These are phyloP conservation scores for Drosophila setosimentum DNA, from an alignment of 2,888 invertebrate species.

Conservation along the genomic window DNA sequence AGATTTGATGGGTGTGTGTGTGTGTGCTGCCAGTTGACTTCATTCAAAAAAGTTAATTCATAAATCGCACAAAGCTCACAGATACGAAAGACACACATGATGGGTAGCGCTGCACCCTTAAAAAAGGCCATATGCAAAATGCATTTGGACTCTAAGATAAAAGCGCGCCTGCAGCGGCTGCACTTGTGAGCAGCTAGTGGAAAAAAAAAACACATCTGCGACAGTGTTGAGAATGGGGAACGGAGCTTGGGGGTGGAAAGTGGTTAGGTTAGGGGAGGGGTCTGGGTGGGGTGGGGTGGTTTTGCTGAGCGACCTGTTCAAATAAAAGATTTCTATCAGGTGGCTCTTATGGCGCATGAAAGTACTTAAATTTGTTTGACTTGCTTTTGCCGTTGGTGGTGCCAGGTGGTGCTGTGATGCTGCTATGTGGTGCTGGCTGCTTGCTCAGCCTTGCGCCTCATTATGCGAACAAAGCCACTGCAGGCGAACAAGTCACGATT, in stretches of 20 bases:
- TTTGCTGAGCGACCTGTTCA: constrained; percentile 39
- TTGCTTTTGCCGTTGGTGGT: constrained; percentile 56
- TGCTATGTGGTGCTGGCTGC: constrained; percentile 1
- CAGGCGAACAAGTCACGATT: constrained; percentile 30
- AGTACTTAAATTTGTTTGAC: constrained; percentile 80
- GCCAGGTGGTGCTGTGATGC: constrained; percentile 5
- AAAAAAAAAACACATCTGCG: constrained; percentile 26
- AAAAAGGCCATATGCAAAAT: constrained; percentile 57
- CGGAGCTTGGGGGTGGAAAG: background rate
- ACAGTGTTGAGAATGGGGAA: background rate
- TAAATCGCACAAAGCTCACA: constrained; percentile 78
- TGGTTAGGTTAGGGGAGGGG: background rate
- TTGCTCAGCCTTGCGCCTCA: constrained; percentile 35
- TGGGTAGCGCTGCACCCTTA: constrained; percentile 10
- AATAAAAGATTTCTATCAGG: constrained; percentile 80
- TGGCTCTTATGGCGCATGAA: constrained; percentile 78
- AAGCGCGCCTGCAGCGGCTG: constrained; percentile 59
- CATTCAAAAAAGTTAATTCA: constrained; percentile 80
- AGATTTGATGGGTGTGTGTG: constrained; percentile 52
- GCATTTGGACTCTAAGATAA: constrained; percentile 73
- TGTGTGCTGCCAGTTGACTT: constrained; percentile 68
- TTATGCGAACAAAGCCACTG: constrained; percentile 55
- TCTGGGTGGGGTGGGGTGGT: background rate
- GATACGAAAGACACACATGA: constrained; percentile 67
- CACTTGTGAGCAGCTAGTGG: constrained; percentile 22